Base-by-base conservation (phyloP, 2,113 vertebrate genomes). In the Rhodinocichla rosea region DNA sequence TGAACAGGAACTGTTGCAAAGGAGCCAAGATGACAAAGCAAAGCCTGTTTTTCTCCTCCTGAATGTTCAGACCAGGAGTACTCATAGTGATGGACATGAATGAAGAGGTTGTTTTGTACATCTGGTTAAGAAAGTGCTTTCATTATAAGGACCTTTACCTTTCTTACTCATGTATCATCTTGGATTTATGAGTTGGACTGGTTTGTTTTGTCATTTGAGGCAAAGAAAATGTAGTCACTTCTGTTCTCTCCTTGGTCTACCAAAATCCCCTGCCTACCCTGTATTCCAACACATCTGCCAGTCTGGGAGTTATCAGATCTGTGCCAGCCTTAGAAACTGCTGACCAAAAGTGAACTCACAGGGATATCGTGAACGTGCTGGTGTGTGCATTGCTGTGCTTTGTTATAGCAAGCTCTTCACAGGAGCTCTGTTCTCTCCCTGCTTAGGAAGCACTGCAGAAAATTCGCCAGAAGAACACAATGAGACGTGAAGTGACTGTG, bases 391-490 rank as follows among this genome's bases (percentile, higher is more conserved):
- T 56, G 28, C 9, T 81, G 13, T 32, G 62, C 53, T 82, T 76
- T 79, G 30, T 20, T 62, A 15, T 39, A 59, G 55, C 21, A 69
- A 15, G 14, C 42, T 56, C 50, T 83, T 97, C 55, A 87, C 28
- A 68, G 67, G 49, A 74, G 59, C 47, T 84, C 30, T 7, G 2
- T 69, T 94, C 24, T 87, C 30, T 97, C 84, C 55, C 83, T 94
- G 83, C 87, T 80, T 87, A 99, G 99, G 99, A 99, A 97, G 99
- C 99, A 4, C 98, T 99, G 94, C 99, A 99, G 97, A 99, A 99
- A 97, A 99, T 99, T 95, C 98, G 99, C 55, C 99, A 99, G 98
- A 99, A 99, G 98, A 99, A 99, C 96, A 99, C 99, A 2, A 99
- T 99, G 99, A 98, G 99, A 69, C 98, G 99, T 56, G 99, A 99